Conservation (phyloP, 1,140 invertebrate genomes). For the Tribolium castaneum region DNA sequence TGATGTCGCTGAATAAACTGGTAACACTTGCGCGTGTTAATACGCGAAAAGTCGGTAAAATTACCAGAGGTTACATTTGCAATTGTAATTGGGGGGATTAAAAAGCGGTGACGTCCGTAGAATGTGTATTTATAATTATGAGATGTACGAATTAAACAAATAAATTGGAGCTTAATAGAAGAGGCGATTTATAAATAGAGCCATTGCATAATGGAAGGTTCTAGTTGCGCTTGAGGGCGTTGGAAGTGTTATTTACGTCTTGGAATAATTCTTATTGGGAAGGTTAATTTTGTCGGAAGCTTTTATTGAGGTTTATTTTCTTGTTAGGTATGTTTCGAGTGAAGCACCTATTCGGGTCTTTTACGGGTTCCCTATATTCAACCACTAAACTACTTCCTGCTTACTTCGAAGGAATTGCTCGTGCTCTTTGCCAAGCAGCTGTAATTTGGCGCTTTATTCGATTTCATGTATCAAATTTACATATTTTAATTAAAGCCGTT, state of each 20-base stretch:
- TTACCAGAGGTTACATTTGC: background rate
- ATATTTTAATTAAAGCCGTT: conserved; percentile 22
- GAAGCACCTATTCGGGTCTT: background rate
- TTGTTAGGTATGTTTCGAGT: background rate
- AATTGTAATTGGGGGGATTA: background rate
- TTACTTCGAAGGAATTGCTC: background rate
- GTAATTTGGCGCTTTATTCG: conserved; percentile 1
- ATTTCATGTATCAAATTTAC: conserved; percentile 1
- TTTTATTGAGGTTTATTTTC: conserved; percentile 10
- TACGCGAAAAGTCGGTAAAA: background rate
- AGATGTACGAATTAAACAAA: background rate
- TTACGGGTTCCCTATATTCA: background rate
- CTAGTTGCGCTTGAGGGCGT: background rate
- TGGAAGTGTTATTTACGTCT: background rate
- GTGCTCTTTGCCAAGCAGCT: background rate
- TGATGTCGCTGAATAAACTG: background rate
- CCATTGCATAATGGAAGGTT: background rate
- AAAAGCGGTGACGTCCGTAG: background rate
- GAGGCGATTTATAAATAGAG: background rate
- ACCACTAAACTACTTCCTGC: background rate
- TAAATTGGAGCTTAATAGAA: background rate
- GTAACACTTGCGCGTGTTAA: background rate
- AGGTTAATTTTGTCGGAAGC: conserved; percentile 8
- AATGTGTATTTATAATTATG: background rate
- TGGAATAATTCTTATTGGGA: background rate